These are phyloP conservation scores for Himalopsyche japonica DNA, from an alignment of 2,888 invertebrate genomes.

Conservation along the genomic window DNA sequence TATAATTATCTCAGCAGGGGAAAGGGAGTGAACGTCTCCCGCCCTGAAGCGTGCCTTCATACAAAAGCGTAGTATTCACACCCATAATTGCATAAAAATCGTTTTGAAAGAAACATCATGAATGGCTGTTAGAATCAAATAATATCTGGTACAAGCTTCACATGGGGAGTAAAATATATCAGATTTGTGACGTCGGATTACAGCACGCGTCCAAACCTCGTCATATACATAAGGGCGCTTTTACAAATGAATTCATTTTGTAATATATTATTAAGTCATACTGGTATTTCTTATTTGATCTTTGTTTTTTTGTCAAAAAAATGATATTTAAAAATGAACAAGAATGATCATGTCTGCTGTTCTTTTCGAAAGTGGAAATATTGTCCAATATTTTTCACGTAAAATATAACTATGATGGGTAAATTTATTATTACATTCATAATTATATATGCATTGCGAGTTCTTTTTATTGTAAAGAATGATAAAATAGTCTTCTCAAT, in stretches of 20 bases:
- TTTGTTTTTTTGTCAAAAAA: too few species aligned
- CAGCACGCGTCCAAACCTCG: conserved; percentile 4
- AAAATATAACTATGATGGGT: too few species aligned
- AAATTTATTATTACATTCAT: too few species aligned
- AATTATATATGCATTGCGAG: too few species aligned
- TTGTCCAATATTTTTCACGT: too few species aligned
- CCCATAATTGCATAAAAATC: conserved; percentile 36
- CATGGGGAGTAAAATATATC: background rate
- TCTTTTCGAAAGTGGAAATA: too few species aligned
- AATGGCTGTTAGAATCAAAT: conserved; percentile 13
- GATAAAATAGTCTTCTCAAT: background rate
- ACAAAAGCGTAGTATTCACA: conserved; percentile 33
- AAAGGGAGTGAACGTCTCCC: conserved; percentile 1
- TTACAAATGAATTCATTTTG: too few species aligned
- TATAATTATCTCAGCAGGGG: conserved; percentile 29
- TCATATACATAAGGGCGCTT: background rate
- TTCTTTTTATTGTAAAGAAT: too few species aligned
- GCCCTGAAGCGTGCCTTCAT: conserved; percentile 28
- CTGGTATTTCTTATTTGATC: too few species aligned
- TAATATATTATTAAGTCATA: too few species aligned
- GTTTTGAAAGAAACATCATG: conserved; percentile 21
- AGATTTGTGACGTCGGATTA: conserved; percentile 7
- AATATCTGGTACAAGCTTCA: conserved; percentile 4
- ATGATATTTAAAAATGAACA: too few species aligned
- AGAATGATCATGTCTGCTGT: too few species aligned